Evolutionary conservation across 2,797 vertebrate species (phyloP).

Genomic region (Diglossa cyanea): DNA sequence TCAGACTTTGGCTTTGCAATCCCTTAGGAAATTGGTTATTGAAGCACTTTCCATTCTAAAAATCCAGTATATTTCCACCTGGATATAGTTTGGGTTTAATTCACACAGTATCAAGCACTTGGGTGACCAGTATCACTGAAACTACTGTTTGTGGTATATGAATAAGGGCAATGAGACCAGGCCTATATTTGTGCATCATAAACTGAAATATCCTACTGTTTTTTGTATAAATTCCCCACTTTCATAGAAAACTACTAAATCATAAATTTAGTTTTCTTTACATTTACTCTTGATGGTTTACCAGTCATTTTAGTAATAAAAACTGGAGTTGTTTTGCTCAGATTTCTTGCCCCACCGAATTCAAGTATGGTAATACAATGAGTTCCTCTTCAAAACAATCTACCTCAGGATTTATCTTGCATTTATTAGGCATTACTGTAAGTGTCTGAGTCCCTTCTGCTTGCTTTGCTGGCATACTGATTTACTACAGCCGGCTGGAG

Average conservation of each 20-base stretch:
- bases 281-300: neutral
- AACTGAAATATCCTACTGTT: neutral
- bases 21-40: neutral
- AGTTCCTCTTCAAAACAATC: neutral
- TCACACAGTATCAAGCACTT: neutral
- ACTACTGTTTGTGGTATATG: neutral
- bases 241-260: neutral
- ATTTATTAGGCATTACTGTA: neutral
- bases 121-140: fast-evolving
- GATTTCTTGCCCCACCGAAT: neutral
- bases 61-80: neutral
- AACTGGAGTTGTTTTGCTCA: neutral
- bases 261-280: neutral
- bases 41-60: neutral
- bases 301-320: neutral
- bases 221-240: neutral
- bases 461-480: neutral
- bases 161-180: neutral
- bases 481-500: neutral
- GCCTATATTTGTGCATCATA: neutral
- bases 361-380: neutral
- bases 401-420: neutral
- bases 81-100: neutral
- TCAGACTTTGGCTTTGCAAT: neutral
- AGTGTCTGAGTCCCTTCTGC: neutral